Percentiles rank a stretch among this genome's conserved stretches.
phyloP scores from a whole-genome alignment of 2,888 invertebrate genomes.

The Machimus atricapillus region DNA sequence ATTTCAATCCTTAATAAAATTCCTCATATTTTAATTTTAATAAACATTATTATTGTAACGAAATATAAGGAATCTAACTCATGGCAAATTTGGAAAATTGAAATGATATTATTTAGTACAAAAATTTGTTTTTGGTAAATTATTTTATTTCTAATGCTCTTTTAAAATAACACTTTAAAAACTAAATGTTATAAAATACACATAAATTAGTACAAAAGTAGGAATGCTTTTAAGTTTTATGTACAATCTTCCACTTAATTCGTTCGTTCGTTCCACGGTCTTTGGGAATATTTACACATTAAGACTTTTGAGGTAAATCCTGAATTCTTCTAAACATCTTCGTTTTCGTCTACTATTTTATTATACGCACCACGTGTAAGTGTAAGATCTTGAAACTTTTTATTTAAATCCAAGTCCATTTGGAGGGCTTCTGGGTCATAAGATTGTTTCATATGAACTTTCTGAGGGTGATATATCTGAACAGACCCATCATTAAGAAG shows the following conservation, averaged over 20 bases:
- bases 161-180: slow-evolving; percentile 12
- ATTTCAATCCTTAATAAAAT: too few relatives aligned
- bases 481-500: slow-evolving; percentile 48
- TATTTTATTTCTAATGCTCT: not conserved
- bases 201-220: not conserved
- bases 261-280: not conserved
- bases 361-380: not conserved
- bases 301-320: not conserved
- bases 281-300: not conserved
- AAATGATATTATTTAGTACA: not conserved
- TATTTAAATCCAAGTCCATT: slow-evolving; percentile 48
- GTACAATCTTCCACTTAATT: not conserved
- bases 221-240: not conserved
- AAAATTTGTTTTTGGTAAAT: not conserved
- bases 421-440: slow-evolving; percentile 45
- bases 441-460: not conserved
- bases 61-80: too few relatives aligned
- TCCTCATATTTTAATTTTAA: too few relatives aligned
- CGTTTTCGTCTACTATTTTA: not conserved
- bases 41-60: too few relatives aligned
- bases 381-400: slow-evolving; percentile 48
- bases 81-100: too few relatives aligned
- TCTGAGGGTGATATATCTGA: not conserved
- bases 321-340: not conserved
- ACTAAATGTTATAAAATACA: not conserved